These are phyloP conservation scores for Drosophila parthenogenetica DNA, from an alignment of 2,888 invertebrate species.

Conservation along the genomic window DNA sequence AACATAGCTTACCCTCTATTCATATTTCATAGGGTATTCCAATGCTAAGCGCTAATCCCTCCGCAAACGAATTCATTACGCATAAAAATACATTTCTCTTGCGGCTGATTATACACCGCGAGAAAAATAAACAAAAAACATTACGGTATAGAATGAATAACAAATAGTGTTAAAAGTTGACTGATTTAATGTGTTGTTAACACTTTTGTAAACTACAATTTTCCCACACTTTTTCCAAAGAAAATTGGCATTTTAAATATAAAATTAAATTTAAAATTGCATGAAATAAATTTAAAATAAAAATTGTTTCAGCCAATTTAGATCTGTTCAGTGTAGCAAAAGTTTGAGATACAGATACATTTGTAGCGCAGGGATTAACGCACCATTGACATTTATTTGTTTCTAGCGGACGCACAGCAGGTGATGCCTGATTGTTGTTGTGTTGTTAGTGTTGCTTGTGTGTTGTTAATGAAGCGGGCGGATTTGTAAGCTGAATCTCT, in stretches of 20 bases:
- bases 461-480: constrained; percentile 73
- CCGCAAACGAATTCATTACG: constrained; percentile 56
- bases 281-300: too few species aligned
- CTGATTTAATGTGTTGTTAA: too few species aligned
- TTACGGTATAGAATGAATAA: neutral
- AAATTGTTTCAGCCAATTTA: too few species aligned
- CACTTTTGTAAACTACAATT: too few species aligned
- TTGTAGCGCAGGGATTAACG: constrained; percentile 67
- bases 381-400: constrained; percentile 65
- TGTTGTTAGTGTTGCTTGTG: constrained; percentile 32
- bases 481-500: constrained; percentile 58
- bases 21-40: constrained; percentile 26
- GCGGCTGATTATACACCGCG: neutral
- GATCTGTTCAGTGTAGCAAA: neutral
- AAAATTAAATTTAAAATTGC: too few species aligned
- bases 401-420: constrained; percentile 66
- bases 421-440: constrained; percentile 42
- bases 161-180: neutral
- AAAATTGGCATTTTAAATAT: too few species aligned
- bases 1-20: constrained; percentile 27
- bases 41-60: constrained; percentile 56
- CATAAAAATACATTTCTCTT: constrained; percentile 19
- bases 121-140: neutral
- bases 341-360: constrained; percentile 33
- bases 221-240: too few species aligned